These are phyloP conservation scores for Hybognathus amarus DNA, from an alignment of 2,797 vertebrate genomes.

Conservation along the genomic window DNA sequence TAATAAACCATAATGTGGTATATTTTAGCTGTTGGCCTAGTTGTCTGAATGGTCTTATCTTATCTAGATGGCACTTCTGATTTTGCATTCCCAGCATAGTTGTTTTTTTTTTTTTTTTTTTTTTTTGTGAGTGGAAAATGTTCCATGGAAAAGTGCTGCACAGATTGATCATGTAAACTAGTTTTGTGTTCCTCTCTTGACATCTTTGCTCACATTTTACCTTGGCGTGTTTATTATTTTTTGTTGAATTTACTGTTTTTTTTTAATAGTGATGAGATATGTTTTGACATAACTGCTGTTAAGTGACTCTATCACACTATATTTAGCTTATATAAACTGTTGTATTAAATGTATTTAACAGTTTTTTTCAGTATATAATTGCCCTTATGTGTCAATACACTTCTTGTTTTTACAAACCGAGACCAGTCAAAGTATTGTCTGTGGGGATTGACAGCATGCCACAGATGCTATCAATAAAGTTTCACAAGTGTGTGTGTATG, in stretches of 20 bases:
- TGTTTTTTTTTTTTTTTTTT: no score
- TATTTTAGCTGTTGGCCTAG: neutral
- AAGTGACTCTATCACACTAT: neutral
- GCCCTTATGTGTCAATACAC: neutral
- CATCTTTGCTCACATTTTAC: neutral
- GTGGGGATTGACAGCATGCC: neutral
- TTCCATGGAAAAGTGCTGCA: slow-evolving; percentile 15
- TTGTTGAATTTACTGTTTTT: neutral
- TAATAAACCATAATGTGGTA: neutral
- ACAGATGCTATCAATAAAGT: neutral
- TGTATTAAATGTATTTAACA: neutral
- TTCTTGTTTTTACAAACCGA: neutral
- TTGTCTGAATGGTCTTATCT: neutral
- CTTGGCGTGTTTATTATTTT: no score
- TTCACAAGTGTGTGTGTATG: no score
- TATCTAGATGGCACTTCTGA: neutral
- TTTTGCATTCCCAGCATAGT: neutral
- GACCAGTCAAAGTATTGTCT: neutral
- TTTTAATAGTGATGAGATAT: neutral
- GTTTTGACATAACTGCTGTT: neutral
- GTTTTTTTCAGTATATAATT: neutral
- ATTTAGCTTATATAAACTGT: neutral
- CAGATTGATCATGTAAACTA: neutral
- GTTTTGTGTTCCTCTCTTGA: neutral
- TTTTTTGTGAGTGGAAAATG: neutral